These are phyloP conservation scores for Ptychadena robeensis DNA, from an alignment of 2,797 vertebrate species.

Conservation along the genomic window DNA sequence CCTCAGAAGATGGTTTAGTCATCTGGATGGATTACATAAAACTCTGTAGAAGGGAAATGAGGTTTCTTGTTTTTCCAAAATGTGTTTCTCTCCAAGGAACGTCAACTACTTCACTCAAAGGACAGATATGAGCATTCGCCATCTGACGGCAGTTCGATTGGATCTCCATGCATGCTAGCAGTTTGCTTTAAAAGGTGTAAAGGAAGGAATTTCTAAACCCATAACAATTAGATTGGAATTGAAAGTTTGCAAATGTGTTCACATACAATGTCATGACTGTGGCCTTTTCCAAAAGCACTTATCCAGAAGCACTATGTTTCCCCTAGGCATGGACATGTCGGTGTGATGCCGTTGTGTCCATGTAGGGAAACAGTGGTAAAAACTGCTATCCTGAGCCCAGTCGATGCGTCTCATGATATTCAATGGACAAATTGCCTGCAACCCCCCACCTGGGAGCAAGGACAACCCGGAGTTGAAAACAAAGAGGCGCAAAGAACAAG, in stretches of 20 bases:
- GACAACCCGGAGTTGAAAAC: too few species aligned
- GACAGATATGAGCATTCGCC: not conserved
- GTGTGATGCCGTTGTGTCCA: too few species aligned
- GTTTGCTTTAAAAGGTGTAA: not conserved
- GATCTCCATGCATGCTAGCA: not conserved
- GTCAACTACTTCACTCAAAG: not conserved
- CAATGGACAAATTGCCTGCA: too few species aligned
- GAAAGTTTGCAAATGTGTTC: not conserved
- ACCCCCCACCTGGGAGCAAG: too few species aligned
- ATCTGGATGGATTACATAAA: conserved; percentile 10
- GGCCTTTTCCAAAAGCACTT: too few species aligned
- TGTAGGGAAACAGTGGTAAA: too few species aligned
- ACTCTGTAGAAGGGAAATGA: not conserved
- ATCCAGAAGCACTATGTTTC: too few species aligned
- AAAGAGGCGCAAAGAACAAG: too few species aligned
- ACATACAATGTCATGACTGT: too few species aligned
- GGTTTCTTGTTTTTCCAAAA: conserved; percentile 22
- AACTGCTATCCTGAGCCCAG: too few species aligned
- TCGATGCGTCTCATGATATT: too few species aligned
- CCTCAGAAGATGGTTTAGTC: conserved; percentile 21
- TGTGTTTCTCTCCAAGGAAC: not conserved
- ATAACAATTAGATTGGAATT: not conserved
- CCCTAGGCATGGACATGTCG: too few species aligned
- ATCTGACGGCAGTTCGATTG: not conserved
- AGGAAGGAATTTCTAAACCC: not conserved